Conservation (phyloP, 2,113 vertebrate genomes). For the Aptenodytes forsteri region DNA sequence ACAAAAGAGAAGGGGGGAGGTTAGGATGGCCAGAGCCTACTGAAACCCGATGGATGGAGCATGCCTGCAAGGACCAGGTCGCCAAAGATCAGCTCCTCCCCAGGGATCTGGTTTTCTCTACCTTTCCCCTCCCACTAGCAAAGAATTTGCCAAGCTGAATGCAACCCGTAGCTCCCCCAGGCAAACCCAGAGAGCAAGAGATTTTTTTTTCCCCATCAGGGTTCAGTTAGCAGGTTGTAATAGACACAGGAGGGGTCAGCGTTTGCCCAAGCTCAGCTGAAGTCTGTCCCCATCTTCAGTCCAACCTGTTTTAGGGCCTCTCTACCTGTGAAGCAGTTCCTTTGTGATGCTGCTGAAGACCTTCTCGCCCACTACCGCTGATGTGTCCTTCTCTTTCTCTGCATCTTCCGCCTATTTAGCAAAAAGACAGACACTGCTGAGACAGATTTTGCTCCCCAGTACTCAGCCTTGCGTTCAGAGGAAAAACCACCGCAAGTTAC, state of each 20-base stretch:
- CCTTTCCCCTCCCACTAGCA: not conserved
- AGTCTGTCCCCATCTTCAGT: not conserved
- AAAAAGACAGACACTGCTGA: not conserved
- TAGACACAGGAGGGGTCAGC: not conserved
- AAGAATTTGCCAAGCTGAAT: not conserved
- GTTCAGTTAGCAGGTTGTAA: not conserved
- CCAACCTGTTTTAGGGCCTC: not conserved
- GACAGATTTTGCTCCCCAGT: not conserved
- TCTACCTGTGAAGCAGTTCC: slow-evolving; percentile 68
- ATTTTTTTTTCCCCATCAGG: not conserved
- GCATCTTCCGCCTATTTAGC: not conserved
- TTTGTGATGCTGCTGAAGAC: slow-evolving; percentile 56
- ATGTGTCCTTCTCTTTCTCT: rapidly evolving
- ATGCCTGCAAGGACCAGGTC: not conserved
- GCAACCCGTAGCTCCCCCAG: not conserved
- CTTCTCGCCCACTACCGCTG: not conserved
- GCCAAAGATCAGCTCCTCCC: not conserved
- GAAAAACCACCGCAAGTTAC: not conserved
- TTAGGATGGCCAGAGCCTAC: not conserved
- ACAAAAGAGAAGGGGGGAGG: not conserved
- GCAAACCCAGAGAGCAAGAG: not conserved
- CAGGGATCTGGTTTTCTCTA: not conserved
- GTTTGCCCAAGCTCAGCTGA: not conserved
- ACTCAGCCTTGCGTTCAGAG: not conserved
- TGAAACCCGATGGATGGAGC: not conserved